phyloP scores from a whole-genome alignment of 2,113 vertebrate genomes.

The Hippocampus barbouri region DNA sequence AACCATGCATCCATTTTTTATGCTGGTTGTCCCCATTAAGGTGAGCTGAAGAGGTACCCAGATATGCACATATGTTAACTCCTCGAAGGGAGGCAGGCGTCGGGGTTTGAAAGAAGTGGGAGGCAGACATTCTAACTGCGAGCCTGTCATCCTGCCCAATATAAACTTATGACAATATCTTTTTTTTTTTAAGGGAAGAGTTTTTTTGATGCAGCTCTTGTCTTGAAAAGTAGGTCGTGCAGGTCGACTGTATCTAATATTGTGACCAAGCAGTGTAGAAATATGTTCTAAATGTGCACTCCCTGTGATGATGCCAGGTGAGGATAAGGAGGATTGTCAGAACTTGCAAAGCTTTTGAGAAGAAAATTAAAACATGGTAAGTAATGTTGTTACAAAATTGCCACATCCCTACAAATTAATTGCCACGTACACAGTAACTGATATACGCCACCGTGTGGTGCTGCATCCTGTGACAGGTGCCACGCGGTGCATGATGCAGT shows the following conservation, averaged over 20 bases:
- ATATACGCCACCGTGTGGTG: not conserved
- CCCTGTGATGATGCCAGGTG: slow-evolving; percentile 58
- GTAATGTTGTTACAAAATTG: slow-evolving; percentile 33
- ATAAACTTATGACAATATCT: too few species aligned
- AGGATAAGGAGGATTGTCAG: slow-evolving; percentile 78
- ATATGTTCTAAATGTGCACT: slow-evolving; percentile 2
- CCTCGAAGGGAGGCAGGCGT: too few species aligned
- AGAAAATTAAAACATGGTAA: slow-evolving; percentile 79
- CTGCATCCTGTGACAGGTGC: slow-evolving; percentile 46
- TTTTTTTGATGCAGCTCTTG: too few species aligned
- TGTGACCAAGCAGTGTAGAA: not conserved
- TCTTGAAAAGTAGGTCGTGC: not conserved
- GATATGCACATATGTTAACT: too few species aligned
- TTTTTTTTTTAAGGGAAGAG: too few species aligned
- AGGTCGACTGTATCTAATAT: not conserved
- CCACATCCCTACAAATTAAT: not conserved
- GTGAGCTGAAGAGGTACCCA: too few species aligned
- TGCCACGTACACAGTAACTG: not conserved
- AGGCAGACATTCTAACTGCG: too few species aligned
- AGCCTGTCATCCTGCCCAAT: too few species aligned
- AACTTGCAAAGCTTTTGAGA: slow-evolving; percentile 70
- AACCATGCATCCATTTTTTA: too few species aligned
- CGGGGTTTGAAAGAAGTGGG: too few species aligned
- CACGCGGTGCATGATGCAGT: slow-evolving; percentile 37
- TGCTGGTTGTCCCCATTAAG: too few species aligned